Evolutionary conservation across 2,888 invertebrate genomes (phyloP).

Genomic region (Cepaea hortensis): DNA sequence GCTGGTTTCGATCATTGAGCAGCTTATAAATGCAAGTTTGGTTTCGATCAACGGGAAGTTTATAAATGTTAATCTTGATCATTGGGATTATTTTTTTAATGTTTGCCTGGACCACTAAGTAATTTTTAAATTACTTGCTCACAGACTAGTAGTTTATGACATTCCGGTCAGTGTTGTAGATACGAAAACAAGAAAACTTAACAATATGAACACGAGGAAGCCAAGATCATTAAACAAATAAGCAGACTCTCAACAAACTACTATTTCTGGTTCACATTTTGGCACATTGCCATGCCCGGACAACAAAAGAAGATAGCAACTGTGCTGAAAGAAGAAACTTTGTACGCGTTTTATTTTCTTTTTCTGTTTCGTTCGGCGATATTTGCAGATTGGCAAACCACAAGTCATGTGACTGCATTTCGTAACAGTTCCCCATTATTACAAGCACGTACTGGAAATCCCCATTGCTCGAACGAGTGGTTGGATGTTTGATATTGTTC

Average conservation of each 20-base stretch:
- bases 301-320: background rate
- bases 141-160: too few relatives aligned
- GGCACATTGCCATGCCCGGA: background rate
- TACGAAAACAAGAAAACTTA: too few relatives aligned
- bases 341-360: background rate
- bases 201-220: too few relatives aligned
- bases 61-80: too few relatives aligned
- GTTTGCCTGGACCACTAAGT: too few relatives aligned
- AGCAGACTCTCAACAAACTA: background rate
- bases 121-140: too few relatives aligned
- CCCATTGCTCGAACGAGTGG: background rate
- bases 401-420: conserved; percentile 2
- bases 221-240: too few relatives aligned
- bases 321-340: background rate
- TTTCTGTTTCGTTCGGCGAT: background rate
- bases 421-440: conserved; percentile 9
- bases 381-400: background rate
- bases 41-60: too few relatives aligned
- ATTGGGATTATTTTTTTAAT: too few relatives aligned
- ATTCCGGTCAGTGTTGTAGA: too few relatives aligned
- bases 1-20: too few relatives aligned
- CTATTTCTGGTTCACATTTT: background rate
- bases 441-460: conserved; percentile 14
- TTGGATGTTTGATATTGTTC: conserved; percentile 21
- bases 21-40: too few relatives aligned